Evolutionary conservation across 2,797 vertebrate genomes (phyloP).

Genomic region (Enteromius anoplus): DNA sequence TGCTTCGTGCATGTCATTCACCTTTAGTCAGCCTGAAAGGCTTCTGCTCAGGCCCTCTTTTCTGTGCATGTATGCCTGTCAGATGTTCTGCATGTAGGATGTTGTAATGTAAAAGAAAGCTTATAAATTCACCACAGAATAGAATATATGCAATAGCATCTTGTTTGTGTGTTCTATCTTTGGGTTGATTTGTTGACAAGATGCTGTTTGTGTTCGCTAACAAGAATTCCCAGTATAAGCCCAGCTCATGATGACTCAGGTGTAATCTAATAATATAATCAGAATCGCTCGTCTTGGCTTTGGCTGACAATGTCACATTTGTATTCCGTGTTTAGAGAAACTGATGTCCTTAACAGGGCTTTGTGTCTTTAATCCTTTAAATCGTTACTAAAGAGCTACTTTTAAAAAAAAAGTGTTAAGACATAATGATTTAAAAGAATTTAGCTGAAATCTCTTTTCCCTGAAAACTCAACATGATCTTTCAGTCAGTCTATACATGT

Average conservation of each 20-base stretch:
- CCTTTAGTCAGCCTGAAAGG: constrained; percentile 9
- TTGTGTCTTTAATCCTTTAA: constrained; percentile 13
- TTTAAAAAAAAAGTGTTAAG: neutral
- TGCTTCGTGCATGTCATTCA: neutral
- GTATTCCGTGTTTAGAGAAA: neutral
- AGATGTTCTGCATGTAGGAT: neutral
- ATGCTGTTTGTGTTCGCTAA: constrained; percentile 11
- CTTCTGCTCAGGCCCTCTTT: neutral
- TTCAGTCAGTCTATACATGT: neutral
- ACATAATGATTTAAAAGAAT: neutral
- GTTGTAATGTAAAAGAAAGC: neutral
- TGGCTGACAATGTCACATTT: neutral
- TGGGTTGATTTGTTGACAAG: neutral
- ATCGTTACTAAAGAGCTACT: neutral
- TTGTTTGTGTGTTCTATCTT: neutral
- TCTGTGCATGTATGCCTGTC: neutral
- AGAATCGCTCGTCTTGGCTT: neutral
- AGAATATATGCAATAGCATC: neutral
- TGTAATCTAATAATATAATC: constrained; percentile 38
- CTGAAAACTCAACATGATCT: neutral
- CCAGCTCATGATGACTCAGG: constrained; percentile 45
- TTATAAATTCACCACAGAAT: neutral
- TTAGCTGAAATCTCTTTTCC: neutral
- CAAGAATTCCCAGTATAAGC: constrained; percentile 19
- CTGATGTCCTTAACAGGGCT: neutral